These are phyloP conservation scores for Glyptemys insculpta DNA, from an alignment of 2,797 vertebrate genomes.

Conservation along the genomic window DNA sequence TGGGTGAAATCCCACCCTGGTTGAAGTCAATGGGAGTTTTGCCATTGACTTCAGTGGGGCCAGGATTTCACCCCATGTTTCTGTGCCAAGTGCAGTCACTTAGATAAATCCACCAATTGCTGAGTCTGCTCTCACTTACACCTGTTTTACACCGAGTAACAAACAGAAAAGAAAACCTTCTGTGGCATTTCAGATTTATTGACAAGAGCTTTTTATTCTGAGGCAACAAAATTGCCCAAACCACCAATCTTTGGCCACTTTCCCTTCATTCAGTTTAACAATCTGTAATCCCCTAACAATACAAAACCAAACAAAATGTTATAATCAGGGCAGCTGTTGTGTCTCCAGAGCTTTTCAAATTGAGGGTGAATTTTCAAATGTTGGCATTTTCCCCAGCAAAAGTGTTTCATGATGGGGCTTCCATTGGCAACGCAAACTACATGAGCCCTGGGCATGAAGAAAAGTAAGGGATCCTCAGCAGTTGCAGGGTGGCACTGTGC, in stretches of 20 bases:
- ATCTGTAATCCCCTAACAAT: background rate
- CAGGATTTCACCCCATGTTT: background rate
- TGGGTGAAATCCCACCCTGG: background rate
- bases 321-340: slow-evolving; percentile 14
- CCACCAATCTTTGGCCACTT: background rate
- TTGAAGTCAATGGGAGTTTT: background rate
- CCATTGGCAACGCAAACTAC: background rate
- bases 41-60: background rate
- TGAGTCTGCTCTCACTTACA: background rate
- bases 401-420: background rate
- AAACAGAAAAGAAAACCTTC: background rate
- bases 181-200: slow-evolving; percentile 9
- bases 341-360: slow-evolving; percentile 3
- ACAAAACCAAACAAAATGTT: slow-evolving; percentile 42
- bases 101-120: background rate
- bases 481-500: background rate
- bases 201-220: background rate
- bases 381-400: background rate
- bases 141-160: background rate
- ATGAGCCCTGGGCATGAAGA: background rate
- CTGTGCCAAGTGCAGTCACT: background rate
- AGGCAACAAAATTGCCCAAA: background rate
- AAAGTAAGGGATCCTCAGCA: background rate
- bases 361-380: background rate
- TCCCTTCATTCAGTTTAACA: slow-evolving; percentile 29